Evolutionary conservation across 2,797 vertebrate species (phyloP).

Genomic region (Notamacropus eugenii): DNA sequence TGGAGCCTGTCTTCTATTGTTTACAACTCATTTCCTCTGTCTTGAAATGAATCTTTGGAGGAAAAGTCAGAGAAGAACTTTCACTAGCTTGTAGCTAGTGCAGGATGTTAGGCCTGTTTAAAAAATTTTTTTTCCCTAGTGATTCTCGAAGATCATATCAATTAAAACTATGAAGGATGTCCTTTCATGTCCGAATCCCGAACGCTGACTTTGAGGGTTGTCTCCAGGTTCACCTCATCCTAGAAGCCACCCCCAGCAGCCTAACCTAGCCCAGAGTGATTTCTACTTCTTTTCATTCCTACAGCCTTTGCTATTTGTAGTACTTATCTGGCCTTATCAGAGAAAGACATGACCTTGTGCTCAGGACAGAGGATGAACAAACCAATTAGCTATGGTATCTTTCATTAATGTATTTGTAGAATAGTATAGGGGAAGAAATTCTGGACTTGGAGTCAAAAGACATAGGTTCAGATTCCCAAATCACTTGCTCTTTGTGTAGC

Average conservation of each 20-base stretch:
- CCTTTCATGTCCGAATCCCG: neutral
- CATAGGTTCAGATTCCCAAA: neutral
- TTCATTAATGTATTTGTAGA: neutral
- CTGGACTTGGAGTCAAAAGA: neutral
- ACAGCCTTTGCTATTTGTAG: neutral
- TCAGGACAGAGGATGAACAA: neutral
- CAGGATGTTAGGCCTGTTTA: neutral
- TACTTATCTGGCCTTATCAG: neutral
- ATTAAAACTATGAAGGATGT: neutral
- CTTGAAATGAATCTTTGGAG: neutral
- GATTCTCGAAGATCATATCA: neutral
- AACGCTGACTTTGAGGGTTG: neutral
- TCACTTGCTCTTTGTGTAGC: neutral
- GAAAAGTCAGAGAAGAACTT: neutral
- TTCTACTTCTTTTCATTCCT: neutral
- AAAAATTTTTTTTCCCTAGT: neutral
- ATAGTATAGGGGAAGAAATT: neutral
- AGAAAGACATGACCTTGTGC: neutral
- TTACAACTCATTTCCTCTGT: neutral
- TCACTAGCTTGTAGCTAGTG: neutral
- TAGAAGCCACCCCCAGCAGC: neutral
- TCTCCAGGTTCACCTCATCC: neutral
- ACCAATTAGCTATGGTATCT: fast-evolving
- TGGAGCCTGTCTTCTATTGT: neutral
- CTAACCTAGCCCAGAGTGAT: neutral